Percentiles rank a stretch among this genome's conserved stretches.
These are phyloP conservation scores for Arrhamphus sclerolepis DNA, from an alignment of 2,797 vertebrate genomes.

Conservation along the genomic window DNA sequence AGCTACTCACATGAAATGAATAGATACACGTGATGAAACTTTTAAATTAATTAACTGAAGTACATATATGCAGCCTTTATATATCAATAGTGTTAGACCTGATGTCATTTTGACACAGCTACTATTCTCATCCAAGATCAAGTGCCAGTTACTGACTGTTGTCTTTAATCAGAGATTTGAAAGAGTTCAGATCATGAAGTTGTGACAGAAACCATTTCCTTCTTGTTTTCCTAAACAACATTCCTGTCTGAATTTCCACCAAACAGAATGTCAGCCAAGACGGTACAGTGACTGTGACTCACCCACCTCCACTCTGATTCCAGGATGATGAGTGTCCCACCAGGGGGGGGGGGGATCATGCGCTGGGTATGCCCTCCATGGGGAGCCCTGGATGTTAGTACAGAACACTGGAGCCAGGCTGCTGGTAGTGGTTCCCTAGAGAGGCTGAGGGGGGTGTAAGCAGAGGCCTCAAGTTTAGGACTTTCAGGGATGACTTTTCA, in stretches of 20 bases:
- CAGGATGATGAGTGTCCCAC: conserved; percentile 57
- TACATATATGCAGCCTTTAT: neutral
- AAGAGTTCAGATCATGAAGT: conserved; percentile 7
- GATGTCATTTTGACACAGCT: neutral
- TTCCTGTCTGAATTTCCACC: conserved; percentile 28
- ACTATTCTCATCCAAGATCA: too few species aligned
- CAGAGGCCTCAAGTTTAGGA: conserved; percentile 18
- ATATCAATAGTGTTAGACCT: neutral
- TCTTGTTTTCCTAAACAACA: conserved; percentile 19
- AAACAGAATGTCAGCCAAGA: conserved; percentile 49
- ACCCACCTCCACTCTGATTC: conserved; percentile 52
- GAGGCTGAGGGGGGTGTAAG: conserved; percentile 18
- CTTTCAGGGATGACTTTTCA: conserved; percentile 20
- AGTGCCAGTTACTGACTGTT: neutral
- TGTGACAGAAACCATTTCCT: conserved; percentile 10
- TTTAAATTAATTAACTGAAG: neutral
- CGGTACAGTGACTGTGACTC: conserved; percentile 54
- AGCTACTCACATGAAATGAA: neutral
- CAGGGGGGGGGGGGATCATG: conserved; percentile 29
- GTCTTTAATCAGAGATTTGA: conserved; percentile 10
- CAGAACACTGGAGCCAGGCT: conserved; percentile 58
- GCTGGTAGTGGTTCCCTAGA: conserved; percentile 42
- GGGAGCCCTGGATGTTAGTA: conserved; percentile 33
- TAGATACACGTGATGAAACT: neutral
- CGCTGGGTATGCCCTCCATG: conserved; percentile 45